These are phyloP conservation scores for Eupeodes luniger DNA, from an alignment of 2,888 invertebrate species.

Conservation along the genomic window DNA sequence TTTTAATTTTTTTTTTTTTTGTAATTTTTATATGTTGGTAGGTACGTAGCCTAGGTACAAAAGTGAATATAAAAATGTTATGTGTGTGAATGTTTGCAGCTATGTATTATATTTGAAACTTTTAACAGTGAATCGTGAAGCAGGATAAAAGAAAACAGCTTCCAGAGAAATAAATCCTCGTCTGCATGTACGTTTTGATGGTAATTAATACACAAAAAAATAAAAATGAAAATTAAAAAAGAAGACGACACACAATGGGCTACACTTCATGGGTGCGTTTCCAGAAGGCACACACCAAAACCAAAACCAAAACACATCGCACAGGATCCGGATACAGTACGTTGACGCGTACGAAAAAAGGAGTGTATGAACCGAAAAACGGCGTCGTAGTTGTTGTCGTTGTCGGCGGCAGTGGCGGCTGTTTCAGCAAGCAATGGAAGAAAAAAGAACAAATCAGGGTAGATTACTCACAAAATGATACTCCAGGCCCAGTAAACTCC, in stretches of 20 bases:
- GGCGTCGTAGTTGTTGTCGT: conserved; percentile 26
- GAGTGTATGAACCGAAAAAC: conserved; percentile 43
- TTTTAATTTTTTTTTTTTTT: conserved; percentile 12
- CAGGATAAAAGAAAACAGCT: conserved; percentile 59
- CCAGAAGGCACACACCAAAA: conserved; percentile 38
- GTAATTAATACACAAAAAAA: conserved; percentile 56
- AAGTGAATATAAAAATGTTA: neutral
- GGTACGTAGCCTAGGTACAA: neutral
- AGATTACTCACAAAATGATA: conserved; percentile 63
- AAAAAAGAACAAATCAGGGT: conserved; percentile 48
- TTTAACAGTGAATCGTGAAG: conserved; percentile 23
- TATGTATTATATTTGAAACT: conserved; percentile 6
- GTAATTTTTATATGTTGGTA: too few species aligned
- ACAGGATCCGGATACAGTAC: conserved; percentile 54
- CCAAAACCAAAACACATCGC: conserved; percentile 22
- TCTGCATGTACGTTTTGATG: conserved; percentile 42
- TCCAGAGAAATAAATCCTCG: conserved; percentile 37
- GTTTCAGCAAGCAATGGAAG: neutral
- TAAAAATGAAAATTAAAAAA: conserved; percentile 43
- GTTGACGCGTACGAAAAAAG: conserved; percentile 64
- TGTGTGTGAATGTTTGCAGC: too few species aligned
- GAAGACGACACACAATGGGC: conserved; percentile 54
- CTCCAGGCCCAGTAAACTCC: conserved; percentile 58
- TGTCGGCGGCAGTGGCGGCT: neutral
- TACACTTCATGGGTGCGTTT: conserved; percentile 66